Evolutionary conservation across 2,888 invertebrate species (phyloP).

Genomic region (Beris chalybata): DNA sequence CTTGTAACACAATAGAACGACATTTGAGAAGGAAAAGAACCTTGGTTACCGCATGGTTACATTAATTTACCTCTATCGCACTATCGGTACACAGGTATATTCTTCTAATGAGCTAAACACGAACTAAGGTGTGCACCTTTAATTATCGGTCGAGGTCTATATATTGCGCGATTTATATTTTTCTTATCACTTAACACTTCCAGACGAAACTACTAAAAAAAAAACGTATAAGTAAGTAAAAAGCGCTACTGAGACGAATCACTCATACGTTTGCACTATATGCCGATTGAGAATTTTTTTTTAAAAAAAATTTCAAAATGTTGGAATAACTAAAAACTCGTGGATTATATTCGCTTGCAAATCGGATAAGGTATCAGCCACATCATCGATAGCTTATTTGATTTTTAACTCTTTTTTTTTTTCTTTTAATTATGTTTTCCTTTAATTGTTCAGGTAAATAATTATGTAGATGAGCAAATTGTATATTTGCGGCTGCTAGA

Average conservation of each 20-base stretch:
- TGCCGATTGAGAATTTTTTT: conserved; percentile 19
- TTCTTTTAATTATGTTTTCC: too few species aligned
- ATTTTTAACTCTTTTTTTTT: too few species aligned
- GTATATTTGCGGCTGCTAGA: background rate
- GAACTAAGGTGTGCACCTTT: conserved; percentile 37
- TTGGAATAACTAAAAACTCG: conserved; percentile 8
- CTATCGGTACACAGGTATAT: background rate
- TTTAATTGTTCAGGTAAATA: background rate
- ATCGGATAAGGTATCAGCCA: conserved; percentile 31
- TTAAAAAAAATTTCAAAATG: conserved; percentile 21
- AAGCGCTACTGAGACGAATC: background rate
- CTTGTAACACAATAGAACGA: too few species aligned
- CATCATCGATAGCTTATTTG: conserved; percentile 21
- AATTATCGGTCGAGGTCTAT: conserved; percentile 35
- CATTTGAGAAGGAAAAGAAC: too few species aligned
- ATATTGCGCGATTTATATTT: conserved; percentile 24
- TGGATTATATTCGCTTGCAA: conserved; percentile 26
- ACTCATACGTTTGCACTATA: conserved; percentile 9
- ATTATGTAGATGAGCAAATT: conserved; percentile 28
- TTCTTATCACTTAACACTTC: conserved; percentile 31
- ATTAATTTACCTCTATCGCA: too few species aligned
- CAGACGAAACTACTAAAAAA: conserved; percentile 29
- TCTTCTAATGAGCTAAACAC: conserved; percentile 33
- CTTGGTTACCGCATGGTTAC: too few species aligned
- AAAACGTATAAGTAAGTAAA: conserved; percentile 22